A percentile compares a stretch with the other conserved stretches of the same genome.
Conservation (phyloP, 2,888 invertebrate genomes). For the Volucella inanis region DNA sequence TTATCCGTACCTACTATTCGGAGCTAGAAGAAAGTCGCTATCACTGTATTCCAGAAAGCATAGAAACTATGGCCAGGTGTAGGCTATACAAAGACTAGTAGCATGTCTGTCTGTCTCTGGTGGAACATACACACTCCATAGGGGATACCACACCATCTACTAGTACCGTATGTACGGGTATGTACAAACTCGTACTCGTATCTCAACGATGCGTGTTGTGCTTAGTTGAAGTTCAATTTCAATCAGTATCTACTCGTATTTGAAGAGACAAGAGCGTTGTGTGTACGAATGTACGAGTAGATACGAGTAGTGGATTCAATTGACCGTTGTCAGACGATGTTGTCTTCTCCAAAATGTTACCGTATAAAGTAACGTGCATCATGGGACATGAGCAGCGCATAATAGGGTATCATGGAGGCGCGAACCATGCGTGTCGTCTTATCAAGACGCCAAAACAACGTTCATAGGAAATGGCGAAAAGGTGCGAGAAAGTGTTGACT, state of each 20-base stretch:
- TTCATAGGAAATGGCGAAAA: constrained; percentile 48
- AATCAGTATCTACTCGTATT: constrained; percentile 49
- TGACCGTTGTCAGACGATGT: constrained; percentile 40
- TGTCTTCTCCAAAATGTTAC: constrained; percentile 52
- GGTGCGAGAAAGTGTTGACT: constrained; percentile 66
- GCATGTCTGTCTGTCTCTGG: not conserved
- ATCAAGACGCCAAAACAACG: constrained; percentile 14
- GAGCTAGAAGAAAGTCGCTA: constrained; percentile 61
- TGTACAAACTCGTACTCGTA: not conserved
- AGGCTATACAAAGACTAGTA: constrained; percentile 25
- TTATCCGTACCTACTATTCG: constrained; percentile 15
- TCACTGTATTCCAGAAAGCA: constrained; percentile 55
- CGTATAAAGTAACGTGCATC: constrained; percentile 76
- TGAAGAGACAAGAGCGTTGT: constrained; percentile 26
- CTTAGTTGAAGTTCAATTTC: constrained; percentile 60
- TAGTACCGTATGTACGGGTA: not conserved
- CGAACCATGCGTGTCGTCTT: constrained; percentile 8
- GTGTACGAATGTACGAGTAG: too few relatives aligned
- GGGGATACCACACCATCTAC: not conserved
- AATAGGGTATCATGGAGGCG: constrained; percentile 6
- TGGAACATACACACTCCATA: too few relatives aligned
- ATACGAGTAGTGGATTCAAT: constrained; percentile 9
- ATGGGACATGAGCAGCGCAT: constrained; percentile 75
- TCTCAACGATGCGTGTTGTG: constrained; percentile 42
- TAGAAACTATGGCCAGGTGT: constrained; percentile 56